A percentile compares a stretch with the other conserved stretches of the same genome.
Conservation (phyloP, 2,888 invertebrate genomes). For the Caenorhabditis becei region DNA sequence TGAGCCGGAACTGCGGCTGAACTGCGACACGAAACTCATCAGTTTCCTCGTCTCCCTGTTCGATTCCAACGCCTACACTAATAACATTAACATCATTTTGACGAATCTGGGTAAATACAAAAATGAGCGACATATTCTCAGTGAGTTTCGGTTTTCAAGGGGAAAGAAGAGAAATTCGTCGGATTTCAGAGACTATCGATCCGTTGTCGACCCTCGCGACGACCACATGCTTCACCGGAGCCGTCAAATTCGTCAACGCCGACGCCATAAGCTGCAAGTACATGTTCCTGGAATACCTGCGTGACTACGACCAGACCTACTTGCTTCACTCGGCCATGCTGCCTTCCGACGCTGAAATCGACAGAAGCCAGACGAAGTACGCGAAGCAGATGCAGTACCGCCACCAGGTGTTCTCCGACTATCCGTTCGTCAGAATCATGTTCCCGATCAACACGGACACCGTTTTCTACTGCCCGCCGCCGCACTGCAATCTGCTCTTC, state of each 20-base stretch:
- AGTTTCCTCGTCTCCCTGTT: not conserved
- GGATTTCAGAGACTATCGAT: not conserved
- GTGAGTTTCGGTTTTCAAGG: not conserved
- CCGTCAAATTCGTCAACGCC: constrained; percentile 6
- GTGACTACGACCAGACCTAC: constrained; percentile 15
- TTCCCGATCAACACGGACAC: not conserved
- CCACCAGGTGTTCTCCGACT: not conserved
- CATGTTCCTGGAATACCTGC: constrained; percentile 7
- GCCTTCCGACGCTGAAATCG: constrained; percentile 8
- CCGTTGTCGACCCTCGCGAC: not conserved
- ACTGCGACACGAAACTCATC: constrained; percentile 13
- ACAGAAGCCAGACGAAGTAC: not conserved
- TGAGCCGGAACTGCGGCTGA: constrained; percentile 26
- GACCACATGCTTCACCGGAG: constrained; percentile 6
- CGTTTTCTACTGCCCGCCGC: constrained; percentile 24
- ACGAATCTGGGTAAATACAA: not conserved
- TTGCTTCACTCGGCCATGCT: not conserved
- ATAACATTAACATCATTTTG: not conserved
- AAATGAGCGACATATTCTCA: not conserved
- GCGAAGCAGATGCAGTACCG: not conserved
- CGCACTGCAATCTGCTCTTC: constrained; percentile 8
- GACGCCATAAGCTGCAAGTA: constrained; percentile 8
- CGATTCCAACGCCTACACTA: not conserved
- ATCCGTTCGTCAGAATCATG: constrained; percentile 15
- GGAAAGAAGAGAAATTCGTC: not conserved